Evolutionary conservation across 2,797 vertebrate genomes (phyloP).

Genomic region (Vespertilio murinus): DNA sequence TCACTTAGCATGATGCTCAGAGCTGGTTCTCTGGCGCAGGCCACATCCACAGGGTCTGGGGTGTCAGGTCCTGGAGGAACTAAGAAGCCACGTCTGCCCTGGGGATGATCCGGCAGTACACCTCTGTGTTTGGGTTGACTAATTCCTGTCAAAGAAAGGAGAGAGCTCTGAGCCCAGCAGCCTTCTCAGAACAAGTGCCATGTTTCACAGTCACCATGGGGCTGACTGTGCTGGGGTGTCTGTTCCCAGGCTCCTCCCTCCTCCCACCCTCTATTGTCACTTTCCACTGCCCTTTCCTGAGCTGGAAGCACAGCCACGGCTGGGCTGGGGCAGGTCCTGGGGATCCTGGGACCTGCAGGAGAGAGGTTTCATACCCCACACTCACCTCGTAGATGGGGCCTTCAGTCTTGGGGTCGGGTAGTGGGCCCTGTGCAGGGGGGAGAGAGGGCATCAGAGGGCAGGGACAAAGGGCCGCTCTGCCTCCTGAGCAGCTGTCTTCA

Average conservation of each 20-base stretch:
- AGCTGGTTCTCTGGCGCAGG: neutral
- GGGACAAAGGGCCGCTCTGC: neutral
- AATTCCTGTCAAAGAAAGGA: neutral
- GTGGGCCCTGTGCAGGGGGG: neutral
- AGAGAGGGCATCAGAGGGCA: neutral
- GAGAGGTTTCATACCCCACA: neutral
- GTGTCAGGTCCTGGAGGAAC: neutral
- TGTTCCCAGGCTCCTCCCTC: too few species aligned
- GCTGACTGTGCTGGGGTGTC: neutral
- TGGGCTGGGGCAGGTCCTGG: fast-evolving
- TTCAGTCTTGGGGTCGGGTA: fast-evolving
- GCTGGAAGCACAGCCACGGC: neutral
- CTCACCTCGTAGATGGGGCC: constrained; percentile 1
- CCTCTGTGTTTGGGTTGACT: neutral
- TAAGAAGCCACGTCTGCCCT: neutral
- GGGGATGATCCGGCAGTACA: neutral
- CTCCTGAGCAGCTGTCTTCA: neutral
- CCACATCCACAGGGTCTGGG: neutral
- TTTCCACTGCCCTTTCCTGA: neutral
- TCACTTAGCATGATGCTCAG: neutral
- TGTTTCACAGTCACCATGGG: too few species aligned
- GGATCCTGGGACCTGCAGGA: fast-evolving
- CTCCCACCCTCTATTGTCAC: fast-evolving
- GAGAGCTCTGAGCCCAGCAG: neutral
- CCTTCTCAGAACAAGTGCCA: neutral